phyloP scores from a whole-genome alignment of 2,888 invertebrate genomes.

The Tiliacea citrago region DNA sequence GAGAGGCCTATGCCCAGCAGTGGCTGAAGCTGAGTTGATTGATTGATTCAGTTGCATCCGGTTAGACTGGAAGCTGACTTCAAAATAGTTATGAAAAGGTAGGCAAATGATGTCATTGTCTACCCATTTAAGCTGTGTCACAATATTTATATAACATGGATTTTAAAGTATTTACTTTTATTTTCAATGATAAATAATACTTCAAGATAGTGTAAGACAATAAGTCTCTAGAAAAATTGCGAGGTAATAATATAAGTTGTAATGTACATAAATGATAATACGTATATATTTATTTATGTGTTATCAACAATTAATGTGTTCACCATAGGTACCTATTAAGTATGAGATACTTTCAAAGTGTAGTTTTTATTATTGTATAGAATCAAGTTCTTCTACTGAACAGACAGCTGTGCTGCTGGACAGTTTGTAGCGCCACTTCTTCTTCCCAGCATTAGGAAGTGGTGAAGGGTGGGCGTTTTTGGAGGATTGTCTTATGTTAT shows the following conservation, averaged over 20 bases:
- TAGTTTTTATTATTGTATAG: background rate
- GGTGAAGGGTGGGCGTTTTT: too few relatives aligned
- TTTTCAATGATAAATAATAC: conserved; percentile 27
- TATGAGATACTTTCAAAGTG: background rate
- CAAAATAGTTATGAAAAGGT: too few relatives aligned
- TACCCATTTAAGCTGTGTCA: conserved; percentile 29
- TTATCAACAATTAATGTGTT: conserved; percentile 16
- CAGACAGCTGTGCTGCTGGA: too few relatives aligned
- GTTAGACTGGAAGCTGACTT: too few relatives aligned
- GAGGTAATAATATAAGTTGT: conserved; percentile 24
- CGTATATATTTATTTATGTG: background rate
- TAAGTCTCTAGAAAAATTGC: conserved; percentile 13
- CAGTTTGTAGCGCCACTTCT: too few relatives aligned
- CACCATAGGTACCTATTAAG: background rate
- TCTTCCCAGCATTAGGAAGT: too few relatives aligned
- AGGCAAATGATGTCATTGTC: conserved; percentile 34
- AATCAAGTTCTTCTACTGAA: too few relatives aligned
- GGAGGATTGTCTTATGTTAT: too few relatives aligned
- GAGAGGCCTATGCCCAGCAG: too few relatives aligned
- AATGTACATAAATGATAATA: conserved; percentile 36
- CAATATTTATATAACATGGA: conserved; percentile 56
- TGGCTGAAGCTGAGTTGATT: too few relatives aligned
- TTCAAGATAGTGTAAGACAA: conserved; percentile 38
- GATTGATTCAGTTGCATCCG: too few relatives aligned
- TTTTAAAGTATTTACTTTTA: conserved; percentile 42